These are phyloP conservation scores for Amphiura filiformis DNA, from an alignment of 35 echinoderm and acorn worm genomes.

Conservation along the genomic window DNA sequence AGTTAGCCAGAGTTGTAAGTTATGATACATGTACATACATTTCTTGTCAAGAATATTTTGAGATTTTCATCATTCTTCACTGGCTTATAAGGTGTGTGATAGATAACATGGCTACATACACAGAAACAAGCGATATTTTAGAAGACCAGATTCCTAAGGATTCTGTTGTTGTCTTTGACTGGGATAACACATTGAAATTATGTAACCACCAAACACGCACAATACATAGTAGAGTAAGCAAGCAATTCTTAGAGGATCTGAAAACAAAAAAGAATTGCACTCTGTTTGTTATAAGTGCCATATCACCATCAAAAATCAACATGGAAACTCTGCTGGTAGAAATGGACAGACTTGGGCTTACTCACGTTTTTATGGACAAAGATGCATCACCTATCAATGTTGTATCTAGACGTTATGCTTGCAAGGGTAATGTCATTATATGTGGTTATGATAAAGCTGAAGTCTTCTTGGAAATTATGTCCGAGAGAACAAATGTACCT, in stretches of 20 bases:
- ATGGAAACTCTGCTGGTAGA: background rate
- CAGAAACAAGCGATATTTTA: background rate
- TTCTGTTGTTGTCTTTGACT: background rate
- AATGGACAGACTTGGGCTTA: background rate
- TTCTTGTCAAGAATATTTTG: too few species aligned
- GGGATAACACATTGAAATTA: background rate
- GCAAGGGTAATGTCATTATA: background rate
- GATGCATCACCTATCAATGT: background rate
- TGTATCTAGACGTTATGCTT: background rate
- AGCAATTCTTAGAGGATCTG: background rate
- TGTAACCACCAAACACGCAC: background rate
- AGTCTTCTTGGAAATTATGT: background rate
- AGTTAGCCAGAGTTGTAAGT: too few species aligned
- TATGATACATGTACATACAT: too few species aligned
- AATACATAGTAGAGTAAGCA: background rate
- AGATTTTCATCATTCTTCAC: too few species aligned
- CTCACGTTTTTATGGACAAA: background rate
- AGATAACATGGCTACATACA: background rate
- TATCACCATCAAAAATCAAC: background rate
- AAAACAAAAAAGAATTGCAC: background rate
- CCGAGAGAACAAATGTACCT: background rate
- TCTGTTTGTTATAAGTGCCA: background rate
- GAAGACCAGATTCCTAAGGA: background rate
- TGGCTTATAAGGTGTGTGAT: too few species aligned
- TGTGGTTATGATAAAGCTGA: background rate